Percentiles rank a stretch among this genome's conserved stretches.
Conservation (phyloP, 2,888 invertebrate species). For the Seira musarum region DNA sequence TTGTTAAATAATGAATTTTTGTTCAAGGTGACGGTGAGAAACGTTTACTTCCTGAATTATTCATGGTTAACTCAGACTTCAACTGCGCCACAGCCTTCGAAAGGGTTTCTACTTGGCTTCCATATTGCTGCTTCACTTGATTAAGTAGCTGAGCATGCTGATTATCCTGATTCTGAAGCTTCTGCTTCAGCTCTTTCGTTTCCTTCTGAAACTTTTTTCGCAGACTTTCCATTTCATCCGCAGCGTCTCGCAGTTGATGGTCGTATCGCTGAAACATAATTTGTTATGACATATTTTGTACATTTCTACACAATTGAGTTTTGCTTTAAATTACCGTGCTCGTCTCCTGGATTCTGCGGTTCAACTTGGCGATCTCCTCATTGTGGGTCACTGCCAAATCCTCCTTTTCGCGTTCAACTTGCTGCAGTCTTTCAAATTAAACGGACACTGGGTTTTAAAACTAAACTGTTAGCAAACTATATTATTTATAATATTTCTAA, state of each 20-base stretch:
- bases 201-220: conserved; percentile 36
- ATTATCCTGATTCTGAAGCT: conserved; percentile 28
- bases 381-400: conserved; percentile 34
- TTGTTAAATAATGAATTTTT: not conserved
- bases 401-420: conserved; percentile 38
- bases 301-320: too few relatives aligned
- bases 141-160: conserved; percentile 10
- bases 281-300: not conserved
- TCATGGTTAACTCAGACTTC: conserved; percentile 20
- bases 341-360: conserved; percentile 38
- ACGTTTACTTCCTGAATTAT: too few relatives aligned
- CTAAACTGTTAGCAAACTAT: too few relatives aligned
- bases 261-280: conserved; percentile 30
- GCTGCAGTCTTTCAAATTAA: conserved; percentile 24
- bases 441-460: too few relatives aligned
- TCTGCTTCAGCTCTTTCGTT: conserved; percentile 27
- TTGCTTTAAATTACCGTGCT: conserved; percentile 40
- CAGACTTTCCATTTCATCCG: conserved; percentile 26
- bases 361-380: conserved; percentile 39
- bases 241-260: conserved; percentile 32
- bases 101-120: conserved; percentile 20
- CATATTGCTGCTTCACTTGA: conserved; percentile 35
- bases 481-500: conserved; percentile 3
- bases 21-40: too few relatives aligned
- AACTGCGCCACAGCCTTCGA: conserved; percentile 34